Evolutionary conservation across 2,888 invertebrate species (phyloP), one percentile per base, ranked within the genome.

Genomic region (Tribolium freemani): DNA sequence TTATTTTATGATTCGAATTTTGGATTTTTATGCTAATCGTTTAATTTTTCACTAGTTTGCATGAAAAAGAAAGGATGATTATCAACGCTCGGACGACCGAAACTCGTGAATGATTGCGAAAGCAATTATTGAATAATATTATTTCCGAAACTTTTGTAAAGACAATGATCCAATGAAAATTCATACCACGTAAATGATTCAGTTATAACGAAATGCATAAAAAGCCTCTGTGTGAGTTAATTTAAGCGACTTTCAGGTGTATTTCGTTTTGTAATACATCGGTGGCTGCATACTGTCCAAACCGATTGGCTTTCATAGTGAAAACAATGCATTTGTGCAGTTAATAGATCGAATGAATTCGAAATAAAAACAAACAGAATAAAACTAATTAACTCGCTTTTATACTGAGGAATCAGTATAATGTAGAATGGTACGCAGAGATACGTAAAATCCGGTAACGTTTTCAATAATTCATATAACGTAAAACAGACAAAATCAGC

Each of bases 381-480:
- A 66, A 66, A 66, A 54, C 66, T 66, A 66, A 66, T 66, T 66
- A 66, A 66, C 53, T 53, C 54, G 66, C 54, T 66, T 64, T 66
- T 46, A 66, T 66, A 45, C 16, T 30, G 66, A 54, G 54, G 53
- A 66, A 63, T 63, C 51, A 31, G 54, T 66, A 66, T 54, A 54
- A 66, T 66, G 44, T 54, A 66, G 58, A 68, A 50, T 57, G 58
- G 58, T 54, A 56, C 56, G 68, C 45, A 58, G 50, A 48, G 50
- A 50, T 58, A 68, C 57, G 60, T 51, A 53, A 68, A 69, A 70
- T 63, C 70, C 56, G 16, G 20, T 54, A 63, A 60, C 70, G 57
- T 72, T 72, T 56, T 67, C 69, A 77, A 77, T 78, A 78, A 78
- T 78, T 73, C 73, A 77, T 75, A 54, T 46, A 58, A 72, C 53